These are phyloP conservation scores for Ancistrus triradiatus DNA, from an alignment of 2,113 vertebrate species.

Conservation along the genomic window DNA sequence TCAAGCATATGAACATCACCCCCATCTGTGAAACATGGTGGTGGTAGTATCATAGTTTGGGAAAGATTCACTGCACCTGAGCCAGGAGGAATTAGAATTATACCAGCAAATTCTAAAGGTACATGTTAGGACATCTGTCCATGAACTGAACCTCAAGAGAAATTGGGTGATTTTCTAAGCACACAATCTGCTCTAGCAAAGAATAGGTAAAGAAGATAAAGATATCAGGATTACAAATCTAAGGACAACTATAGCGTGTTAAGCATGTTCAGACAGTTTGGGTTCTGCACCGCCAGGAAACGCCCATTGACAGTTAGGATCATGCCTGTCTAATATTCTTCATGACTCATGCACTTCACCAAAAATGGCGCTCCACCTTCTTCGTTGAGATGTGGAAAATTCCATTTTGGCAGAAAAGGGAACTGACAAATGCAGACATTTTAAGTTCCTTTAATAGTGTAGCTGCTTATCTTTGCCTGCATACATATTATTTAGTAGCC, in stretches of 20 bases:
- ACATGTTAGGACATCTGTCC: too few relatives aligned
- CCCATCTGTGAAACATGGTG: too few relatives aligned
- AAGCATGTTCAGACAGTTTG: neutral
- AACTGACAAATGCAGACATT: neutral
- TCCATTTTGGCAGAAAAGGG: neutral
- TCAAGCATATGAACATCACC: too few relatives aligned
- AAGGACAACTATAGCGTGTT: neutral
- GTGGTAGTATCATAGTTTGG: too few relatives aligned
- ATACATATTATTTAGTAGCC: constrained; percentile 5
- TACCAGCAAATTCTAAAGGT: too few relatives aligned
- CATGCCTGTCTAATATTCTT: neutral
- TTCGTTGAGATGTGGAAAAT: constrained; percentile 1
- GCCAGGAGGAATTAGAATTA: too few relatives aligned
- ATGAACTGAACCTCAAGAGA: too few relatives aligned
- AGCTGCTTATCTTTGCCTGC: neutral
- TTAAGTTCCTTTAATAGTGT: neutral
- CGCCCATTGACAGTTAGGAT: neutral
- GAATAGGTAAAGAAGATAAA: too few relatives aligned
- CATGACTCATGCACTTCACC: constrained; percentile 4
- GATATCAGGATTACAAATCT: too few relatives aligned
- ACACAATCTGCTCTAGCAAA: too few relatives aligned
- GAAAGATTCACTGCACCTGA: too few relatives aligned
- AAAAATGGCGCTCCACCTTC: neutral
- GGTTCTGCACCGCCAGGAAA: neutral
- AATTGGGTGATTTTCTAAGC: too few relatives aligned